A percentile compares a stretch with the other conserved stretches of the same genome.
phyloP scores from a whole-genome alignment of 2,797 vertebrate species.

The Ctenochaetus hawaiiensis region DNA sequence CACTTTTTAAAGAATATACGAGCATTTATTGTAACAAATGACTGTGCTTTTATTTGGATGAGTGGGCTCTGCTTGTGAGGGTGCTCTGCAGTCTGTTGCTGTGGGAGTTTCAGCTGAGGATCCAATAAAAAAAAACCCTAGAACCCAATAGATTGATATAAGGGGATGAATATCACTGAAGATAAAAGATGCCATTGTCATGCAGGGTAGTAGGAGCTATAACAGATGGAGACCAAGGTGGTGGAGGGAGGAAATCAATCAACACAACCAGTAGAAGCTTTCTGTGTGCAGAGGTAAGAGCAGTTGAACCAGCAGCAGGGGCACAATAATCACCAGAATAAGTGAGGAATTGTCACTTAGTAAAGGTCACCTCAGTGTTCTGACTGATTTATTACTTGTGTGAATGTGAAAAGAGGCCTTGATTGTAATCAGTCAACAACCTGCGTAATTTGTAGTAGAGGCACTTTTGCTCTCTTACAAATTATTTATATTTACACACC shows the following conservation, averaged over 20 bases:
- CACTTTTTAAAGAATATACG: slow-evolving; percentile 22
- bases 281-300: slow-evolving; percentile 12
- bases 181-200: slow-evolving; percentile 1
- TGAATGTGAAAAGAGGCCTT: slow-evolving; percentile 10
- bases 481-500: neutral
- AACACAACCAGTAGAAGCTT: slow-evolving; percentile 7
- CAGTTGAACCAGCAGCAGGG: slow-evolving; percentile 28
- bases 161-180: neutral
- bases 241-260: slow-evolving; percentile 35
- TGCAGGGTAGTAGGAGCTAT: neutral
- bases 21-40: slow-evolving; percentile 34
- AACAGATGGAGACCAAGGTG: neutral
- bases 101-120: slow-evolving; percentile 5
- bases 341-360: slow-evolving; percentile 36
- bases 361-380: slow-evolving; percentile 62
- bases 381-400: slow-evolving; percentile 47
- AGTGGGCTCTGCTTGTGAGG: neutral
- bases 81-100: slow-evolving; percentile 2
- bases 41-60: slow-evolving; percentile 4
- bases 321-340: slow-evolving; percentile 28
- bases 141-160: neutral
- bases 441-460: neutral
- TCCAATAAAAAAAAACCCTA: neutral
- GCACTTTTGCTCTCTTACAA: neutral
- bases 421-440: slow-evolving; percentile 15